Evolutionary conservation across 2,113 vertebrate species (phyloP).

Genomic region (Gasterosteus nipponicus): DNA sequence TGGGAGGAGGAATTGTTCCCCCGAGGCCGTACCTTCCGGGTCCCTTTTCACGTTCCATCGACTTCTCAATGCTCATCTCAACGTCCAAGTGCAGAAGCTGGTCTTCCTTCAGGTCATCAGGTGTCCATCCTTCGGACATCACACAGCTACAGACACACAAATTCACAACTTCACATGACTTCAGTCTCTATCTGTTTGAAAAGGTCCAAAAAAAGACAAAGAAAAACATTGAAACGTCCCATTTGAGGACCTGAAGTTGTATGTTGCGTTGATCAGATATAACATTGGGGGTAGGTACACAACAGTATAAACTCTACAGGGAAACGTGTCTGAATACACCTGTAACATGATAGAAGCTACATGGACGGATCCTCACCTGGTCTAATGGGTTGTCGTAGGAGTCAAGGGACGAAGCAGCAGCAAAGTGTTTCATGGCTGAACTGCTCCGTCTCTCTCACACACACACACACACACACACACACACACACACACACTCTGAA

Average conservation of each 20-base stretch:
- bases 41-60: slow-evolving; percentile 41
- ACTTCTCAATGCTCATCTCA: slow-evolving; percentile 85
- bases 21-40: slow-evolving; percentile 76
- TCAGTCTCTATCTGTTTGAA: not conserved
- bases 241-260: not conserved
- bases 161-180: not conserved
- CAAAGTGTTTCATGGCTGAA: slow-evolving; percentile 22
- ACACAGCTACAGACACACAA: not conserved
- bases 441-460: not conserved
- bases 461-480: slow-evolving; percentile 33
- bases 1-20: not conserved
- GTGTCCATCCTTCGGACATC: slow-evolving; percentile 71
- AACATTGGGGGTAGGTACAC: not conserved
- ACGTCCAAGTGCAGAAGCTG: slow-evolving; percentile 81
- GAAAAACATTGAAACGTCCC: not conserved
- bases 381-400: slow-evolving; percentile 8
- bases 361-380: slow-evolving; percentile 35
- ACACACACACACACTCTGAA: slow-evolving; percentile 17
- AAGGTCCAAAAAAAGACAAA: not conserved
- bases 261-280: not conserved
- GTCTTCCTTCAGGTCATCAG: slow-evolving; percentile 81
- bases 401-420: slow-evolving; percentile 26
- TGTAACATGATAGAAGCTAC: not conserved
- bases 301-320: accelerated
- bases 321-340: not conserved